Conservation (phyloP, 2,113 vertebrate species). For the Protobothrops mucrosquamatus region DNA sequence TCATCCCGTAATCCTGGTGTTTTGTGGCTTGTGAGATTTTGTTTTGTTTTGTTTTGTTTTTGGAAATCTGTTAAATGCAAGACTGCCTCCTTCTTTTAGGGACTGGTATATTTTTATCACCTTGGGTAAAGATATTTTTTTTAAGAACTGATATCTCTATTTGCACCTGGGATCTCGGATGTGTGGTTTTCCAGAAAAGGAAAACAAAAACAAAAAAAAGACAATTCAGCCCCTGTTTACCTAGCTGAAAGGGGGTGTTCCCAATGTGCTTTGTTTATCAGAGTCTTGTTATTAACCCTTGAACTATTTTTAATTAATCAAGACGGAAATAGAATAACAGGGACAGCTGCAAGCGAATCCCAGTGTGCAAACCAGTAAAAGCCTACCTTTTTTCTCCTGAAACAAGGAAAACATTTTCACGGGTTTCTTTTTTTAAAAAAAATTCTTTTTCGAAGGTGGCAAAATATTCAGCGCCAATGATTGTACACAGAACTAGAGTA, state of each 20-base stretch:
- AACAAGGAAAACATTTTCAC: background rate
- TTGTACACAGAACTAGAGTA: background rate
- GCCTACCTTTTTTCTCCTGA: background rate
- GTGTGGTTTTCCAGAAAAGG: background rate
- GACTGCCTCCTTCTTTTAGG: background rate
- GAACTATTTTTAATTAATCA: conserved; percentile 26
- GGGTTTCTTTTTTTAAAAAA: background rate
- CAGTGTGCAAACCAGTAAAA: background rate
- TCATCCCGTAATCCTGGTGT: background rate
- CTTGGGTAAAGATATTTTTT: conserved; percentile 8
- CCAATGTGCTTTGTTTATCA: conserved; percentile 4
- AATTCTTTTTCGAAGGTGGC: background rate
- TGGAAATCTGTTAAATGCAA: background rate
- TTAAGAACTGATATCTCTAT: background rate
- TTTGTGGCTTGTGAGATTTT: background rate
- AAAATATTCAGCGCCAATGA: background rate
- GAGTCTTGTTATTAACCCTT: conserved; percentile 4
- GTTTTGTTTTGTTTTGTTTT: background rate
- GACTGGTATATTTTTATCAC: background rate
- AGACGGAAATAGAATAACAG: background rate
- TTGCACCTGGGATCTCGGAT: background rate
- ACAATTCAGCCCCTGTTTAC: background rate
- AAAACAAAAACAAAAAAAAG: background rate
- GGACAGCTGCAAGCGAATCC: background rate
- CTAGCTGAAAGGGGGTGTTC: background rate